Evolutionary conservation across 2,797 vertebrate species (phyloP).

Genomic region (Propithecus perrieri): DNA sequence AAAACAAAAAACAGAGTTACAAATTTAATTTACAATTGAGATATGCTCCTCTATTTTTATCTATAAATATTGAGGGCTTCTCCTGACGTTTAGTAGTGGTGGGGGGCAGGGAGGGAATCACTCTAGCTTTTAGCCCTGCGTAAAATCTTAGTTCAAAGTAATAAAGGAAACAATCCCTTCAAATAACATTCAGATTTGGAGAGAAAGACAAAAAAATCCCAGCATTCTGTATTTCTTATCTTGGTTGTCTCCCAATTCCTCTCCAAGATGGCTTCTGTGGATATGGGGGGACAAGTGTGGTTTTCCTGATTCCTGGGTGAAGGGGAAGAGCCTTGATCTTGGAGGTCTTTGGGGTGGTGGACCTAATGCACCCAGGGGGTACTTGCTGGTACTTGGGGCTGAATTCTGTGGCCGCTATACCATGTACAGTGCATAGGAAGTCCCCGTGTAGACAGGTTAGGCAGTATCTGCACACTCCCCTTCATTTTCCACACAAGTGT

Average conservation of each 20-base stretch:
- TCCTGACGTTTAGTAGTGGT: not conserved
- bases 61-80: not conserved
- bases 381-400: not conserved
- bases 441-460: not conserved
- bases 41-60: conserved; percentile 4
- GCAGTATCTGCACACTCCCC: not conserved
- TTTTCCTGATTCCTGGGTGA: not conserved
- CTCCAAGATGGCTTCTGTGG: not conserved
- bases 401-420: not conserved
- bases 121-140: not conserved
- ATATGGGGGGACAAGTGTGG: not conserved
- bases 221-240: not conserved
- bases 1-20: not conserved
- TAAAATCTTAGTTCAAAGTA: conserved; percentile 32
- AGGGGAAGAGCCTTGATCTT: not conserved
- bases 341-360: not conserved
- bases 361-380: not conserved
- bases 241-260: not conserved
- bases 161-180: not conserved
- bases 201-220: not conserved
- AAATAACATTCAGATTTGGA: not conserved
- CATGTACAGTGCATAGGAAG: not conserved
- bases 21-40: not conserved
- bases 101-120: not conserved
- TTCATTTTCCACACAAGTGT: not conserved